Evolutionary conservation across 2,113 vertebrate species (phyloP).

Genomic region (Carollia perspicillata): DNA sequence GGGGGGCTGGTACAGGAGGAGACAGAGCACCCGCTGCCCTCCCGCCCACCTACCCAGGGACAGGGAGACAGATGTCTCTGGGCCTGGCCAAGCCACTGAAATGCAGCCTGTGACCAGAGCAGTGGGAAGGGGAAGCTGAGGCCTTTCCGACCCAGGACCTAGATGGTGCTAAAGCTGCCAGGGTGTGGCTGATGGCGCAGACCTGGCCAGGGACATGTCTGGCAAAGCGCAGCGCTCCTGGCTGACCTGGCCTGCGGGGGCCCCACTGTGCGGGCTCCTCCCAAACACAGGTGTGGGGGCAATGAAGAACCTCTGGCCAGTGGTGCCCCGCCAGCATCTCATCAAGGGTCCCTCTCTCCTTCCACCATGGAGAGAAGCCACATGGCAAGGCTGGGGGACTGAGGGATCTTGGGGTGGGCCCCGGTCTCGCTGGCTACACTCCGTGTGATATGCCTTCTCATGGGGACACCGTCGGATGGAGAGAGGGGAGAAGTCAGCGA

Average conservation of each 20-base stretch:
- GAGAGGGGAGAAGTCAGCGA: not conserved
- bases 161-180: not conserved
- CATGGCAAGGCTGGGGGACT: not conserved
- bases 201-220: accelerated
- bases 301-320: not conserved
- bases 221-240: accelerated
- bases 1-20: not conserved
- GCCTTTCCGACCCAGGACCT: not conserved
- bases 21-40: not conserved
- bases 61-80: not conserved
- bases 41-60: not conserved
- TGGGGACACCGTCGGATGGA: not conserved
- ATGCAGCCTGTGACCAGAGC: not conserved
- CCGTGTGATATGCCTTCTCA: not conserved
- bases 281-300: not conserved
- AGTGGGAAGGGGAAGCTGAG: not conserved
- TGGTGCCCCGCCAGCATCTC: not conserved
- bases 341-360: not conserved
- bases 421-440: not conserved
- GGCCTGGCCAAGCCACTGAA: not conserved
- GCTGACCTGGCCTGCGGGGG: not conserved
- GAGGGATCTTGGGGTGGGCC: not conserved
- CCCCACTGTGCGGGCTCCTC: not conserved
- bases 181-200: not conserved
- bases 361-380: not conserved